Evolutionary conservation across 2,888 invertebrate species (phyloP).

Genomic region (Liodrosophila aerea): DNA sequence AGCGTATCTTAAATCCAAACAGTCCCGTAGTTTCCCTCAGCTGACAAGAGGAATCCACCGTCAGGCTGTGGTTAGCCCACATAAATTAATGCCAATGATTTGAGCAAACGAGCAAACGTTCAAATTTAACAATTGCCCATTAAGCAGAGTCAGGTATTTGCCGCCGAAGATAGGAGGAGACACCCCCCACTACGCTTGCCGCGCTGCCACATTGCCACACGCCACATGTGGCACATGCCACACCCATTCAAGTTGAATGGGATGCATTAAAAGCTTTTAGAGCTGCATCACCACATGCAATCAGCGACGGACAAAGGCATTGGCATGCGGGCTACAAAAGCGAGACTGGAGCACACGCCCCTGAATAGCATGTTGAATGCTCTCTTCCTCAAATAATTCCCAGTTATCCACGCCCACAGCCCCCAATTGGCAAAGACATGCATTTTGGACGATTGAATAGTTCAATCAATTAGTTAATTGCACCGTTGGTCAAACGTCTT

Average conservation of each 20-base stretch:
- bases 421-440: conserved; percentile 32
- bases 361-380: conserved; percentile 32
- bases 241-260: conserved; percentile 18
- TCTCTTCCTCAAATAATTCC: conserved; percentile 40
- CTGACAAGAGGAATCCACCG: conserved; percentile 8
- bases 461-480: conserved; percentile 77
- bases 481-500: conserved; percentile 49
- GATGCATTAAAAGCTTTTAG: conserved; percentile 67
- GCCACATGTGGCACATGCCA: conserved; percentile 21
- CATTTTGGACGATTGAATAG: conserved; percentile 69
- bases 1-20: no score
- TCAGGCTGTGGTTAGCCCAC: conserved; percentile 6
- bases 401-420: conserved; percentile 52
- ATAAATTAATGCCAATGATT: conserved; percentile 25
- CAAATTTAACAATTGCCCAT: conserved; percentile 29
- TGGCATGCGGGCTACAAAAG: conserved; percentile 24
- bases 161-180: not conserved
- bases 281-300: conserved; percentile 41
- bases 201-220: not conserved
- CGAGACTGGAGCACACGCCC: conserved; percentile 26
- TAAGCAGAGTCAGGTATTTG: conserved; percentile 44
- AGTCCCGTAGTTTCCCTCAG: no score
- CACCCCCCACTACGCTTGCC: no score
- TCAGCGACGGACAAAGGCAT: conserved; percentile 34
- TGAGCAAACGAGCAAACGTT: conserved; percentile 6